Evolutionary conservation across 2,797 vertebrate genomes (phyloP), one percentile per base, ranked within the genome.

Genomic region (Menidia menidia): DNA sequence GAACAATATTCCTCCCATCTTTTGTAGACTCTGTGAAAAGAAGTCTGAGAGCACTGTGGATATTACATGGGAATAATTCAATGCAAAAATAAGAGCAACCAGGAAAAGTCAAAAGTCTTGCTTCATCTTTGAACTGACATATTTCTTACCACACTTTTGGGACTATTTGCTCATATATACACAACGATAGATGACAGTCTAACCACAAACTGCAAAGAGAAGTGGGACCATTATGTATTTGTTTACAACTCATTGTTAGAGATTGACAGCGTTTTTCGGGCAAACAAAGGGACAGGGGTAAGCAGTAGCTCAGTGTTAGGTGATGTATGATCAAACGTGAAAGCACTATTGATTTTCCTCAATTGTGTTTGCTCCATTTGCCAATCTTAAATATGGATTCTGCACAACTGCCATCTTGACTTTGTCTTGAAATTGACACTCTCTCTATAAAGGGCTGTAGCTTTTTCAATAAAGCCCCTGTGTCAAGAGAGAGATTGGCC

Each of bases 301-400:
- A 77, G 86, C 86, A 83, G 78, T 64, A 71, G 78, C 89, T 89
- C 76, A 86, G 71, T 83, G 80, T 75, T 63, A 82, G 75, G 88
- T 93, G 90, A 90, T 88, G 83, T 87, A 93, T 86, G 88, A 94
- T 92, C 89, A 84, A 88, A 93, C 66, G 75, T 83, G 90, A 93
- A 92, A 88, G 90, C 81, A 30, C 33, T 89, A 94, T 94, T 90
- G 94, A 94, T 94, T 93, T 88, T 88, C 70, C 82, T 89, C 88
- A 83, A 88, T 92, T 92, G 91, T 92, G 88, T 93, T 93, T 92
- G 91, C 89, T 93, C 89, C 75, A 65, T 92, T 91, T 92, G 88
- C 89, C 86, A 85, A 89, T 86, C 92, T 94, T 93, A 94, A 89
- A 92, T 92, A 93, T 93, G 90, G 93, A 93, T 94, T 88, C 82